phyloP scores from a whole-genome alignment of 2,888 invertebrate species.

The Mechanitis mazaeus region DNA sequence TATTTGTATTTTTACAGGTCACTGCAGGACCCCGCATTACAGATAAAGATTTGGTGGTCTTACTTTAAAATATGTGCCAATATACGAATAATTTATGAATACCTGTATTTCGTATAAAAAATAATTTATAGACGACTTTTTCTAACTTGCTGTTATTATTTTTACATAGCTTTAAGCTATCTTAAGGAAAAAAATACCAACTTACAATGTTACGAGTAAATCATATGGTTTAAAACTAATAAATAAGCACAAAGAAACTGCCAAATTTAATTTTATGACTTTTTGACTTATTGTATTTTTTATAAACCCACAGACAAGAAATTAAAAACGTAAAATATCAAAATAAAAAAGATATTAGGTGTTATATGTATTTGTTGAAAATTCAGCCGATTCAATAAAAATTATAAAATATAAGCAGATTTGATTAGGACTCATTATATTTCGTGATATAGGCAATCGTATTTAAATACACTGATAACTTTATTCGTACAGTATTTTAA shows the following conservation, averaged over 20 bases:
- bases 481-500: too few species aligned
- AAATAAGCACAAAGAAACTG: background rate
- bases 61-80: background rate
- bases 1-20: slow-evolving; percentile 51
- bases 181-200: background rate
- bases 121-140: too few species aligned
- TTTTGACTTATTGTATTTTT: background rate
- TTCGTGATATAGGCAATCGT: too few species aligned
- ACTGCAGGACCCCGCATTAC: slow-evolving; percentile 68
- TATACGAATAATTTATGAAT: background rate
- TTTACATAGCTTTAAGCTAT: too few species aligned
- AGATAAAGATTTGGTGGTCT: slow-evolving; percentile 50
- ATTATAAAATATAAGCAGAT: too few species aligned
- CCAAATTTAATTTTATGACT: slow-evolving; percentile 4
- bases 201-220: background rate
- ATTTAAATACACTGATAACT: too few species aligned
- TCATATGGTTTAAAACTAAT: background rate
- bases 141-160: too few species aligned
- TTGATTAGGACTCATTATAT: too few species aligned
- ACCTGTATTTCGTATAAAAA: too few species aligned
- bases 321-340: background rate
- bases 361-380: too few species aligned
- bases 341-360: too few species aligned
- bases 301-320: background rate
- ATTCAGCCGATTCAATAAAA: too few species aligned